Percentiles rank a stretch among this genome's conserved stretches.
Evolutionary conservation across 2,888 invertebrate species (phyloP).

Genomic region (Schizaphis graminum): DNA sequence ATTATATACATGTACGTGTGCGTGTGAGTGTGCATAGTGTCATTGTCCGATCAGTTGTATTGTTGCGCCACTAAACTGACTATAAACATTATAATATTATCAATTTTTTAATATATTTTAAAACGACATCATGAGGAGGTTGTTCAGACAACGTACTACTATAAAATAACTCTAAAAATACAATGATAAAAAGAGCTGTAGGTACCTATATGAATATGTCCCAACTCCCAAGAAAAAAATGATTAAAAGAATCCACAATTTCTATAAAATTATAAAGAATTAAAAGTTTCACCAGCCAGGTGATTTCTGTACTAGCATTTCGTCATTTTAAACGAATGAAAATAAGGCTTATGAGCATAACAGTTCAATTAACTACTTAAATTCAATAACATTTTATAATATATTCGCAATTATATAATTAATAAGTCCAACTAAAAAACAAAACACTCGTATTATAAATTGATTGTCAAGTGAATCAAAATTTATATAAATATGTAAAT

Average conservation of each 20-base stretch:
- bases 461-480: neutral
- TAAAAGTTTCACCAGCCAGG: neutral
- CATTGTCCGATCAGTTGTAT: slow-evolving; percentile 23
- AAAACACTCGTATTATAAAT: neutral
- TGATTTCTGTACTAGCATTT: too few species aligned
- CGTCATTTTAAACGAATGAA: neutral
- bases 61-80: neutral
- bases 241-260: neutral
- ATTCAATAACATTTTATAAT: neutral
- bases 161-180: neutral
- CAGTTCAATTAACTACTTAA: neutral
- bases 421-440: neutral
- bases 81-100: neutral
- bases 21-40: neutral
- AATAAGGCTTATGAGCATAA: neutral
- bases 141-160: neutral
- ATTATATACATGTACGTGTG: neutral
- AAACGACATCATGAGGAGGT: neutral
- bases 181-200: neutral
- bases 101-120: neutral
- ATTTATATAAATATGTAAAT: neutral
- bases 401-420: neutral
- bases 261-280: neutral
- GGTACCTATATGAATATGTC: neutral
- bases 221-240: neutral